Conservation (phyloP, 2,888 invertebrate species). For the Notodonta dromedarius region DNA sequence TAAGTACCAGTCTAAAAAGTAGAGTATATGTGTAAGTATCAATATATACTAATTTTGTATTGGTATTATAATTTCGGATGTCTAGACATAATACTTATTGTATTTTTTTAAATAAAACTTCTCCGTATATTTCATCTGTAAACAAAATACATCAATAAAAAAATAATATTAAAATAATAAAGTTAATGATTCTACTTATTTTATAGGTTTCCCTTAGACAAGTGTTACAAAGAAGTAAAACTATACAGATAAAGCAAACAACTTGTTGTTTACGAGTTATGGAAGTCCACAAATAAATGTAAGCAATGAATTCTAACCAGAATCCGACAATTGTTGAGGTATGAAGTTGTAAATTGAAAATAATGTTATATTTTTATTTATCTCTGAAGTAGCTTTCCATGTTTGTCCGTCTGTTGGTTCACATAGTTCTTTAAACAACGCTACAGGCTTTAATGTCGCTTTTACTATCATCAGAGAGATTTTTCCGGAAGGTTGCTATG, state of each 20-base stretch:
- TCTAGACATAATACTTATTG: neutral
- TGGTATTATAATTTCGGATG: neutral
- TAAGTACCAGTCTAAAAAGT: no score
- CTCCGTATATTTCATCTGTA: neutral
- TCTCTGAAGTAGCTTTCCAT: neutral
- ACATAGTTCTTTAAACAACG: no score
- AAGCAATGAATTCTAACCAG: slow-evolving; percentile 35
- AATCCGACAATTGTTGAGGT: slow-evolving; percentile 26
- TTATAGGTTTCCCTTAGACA: slow-evolving; percentile 29
- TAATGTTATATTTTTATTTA: neutral
- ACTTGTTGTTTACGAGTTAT: slow-evolving; percentile 46
- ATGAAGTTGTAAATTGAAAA: slow-evolving; percentile 16
- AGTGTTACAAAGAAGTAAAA: slow-evolving; percentile 22
- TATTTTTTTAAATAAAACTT: neutral
- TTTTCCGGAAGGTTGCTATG: no score
- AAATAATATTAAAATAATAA: neutral
- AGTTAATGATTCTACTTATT: slow-evolving; percentile 22
- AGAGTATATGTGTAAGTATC: neutral
- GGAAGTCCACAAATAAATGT: slow-evolving; percentile 43
- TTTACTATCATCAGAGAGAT: no score
- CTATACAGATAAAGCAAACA: slow-evolving; percentile 39
- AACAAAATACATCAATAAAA: neutral
- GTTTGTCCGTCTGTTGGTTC: no score
- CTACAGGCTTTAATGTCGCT: no score
- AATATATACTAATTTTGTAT: no score